phyloP scores from a whole-genome alignment of 2,113 vertebrate genomes.

The Glaucidium brasilianum region DNA sequence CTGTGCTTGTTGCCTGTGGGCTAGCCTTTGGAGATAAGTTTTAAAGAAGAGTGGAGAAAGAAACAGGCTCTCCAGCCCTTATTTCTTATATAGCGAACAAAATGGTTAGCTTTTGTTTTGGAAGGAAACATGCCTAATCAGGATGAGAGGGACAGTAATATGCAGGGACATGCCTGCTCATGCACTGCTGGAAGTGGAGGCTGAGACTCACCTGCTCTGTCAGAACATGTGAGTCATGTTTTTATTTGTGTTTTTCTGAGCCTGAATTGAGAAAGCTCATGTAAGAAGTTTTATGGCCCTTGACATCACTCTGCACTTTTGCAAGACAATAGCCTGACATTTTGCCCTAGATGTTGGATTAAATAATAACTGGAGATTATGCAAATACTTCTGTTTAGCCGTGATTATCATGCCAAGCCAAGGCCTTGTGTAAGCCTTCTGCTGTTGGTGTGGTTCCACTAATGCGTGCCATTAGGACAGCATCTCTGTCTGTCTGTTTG shows the following conservation, averaged over 20 bases:
- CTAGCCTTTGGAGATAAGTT: not conserved
- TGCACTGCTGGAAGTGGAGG: not conserved
- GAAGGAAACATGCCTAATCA: not conserved
- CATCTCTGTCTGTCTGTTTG: not conserved
- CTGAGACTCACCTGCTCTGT: not conserved
- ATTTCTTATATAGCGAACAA: not conserved
- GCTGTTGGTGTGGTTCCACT: not conserved
- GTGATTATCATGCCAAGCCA: not conserved
- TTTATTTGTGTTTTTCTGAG: conserved; percentile 15
- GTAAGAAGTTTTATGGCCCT: not conserved
- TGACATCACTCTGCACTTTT: not conserved
- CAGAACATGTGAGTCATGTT: not conserved
- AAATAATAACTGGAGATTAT: conserved; percentile 23
- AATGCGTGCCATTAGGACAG: not conserved
- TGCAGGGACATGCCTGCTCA: not conserved
- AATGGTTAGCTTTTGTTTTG: not conserved
- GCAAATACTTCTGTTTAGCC: not conserved
- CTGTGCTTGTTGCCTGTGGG: not conserved
- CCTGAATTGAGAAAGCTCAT: not conserved
- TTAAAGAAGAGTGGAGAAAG: not conserved
- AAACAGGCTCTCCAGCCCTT: not conserved
- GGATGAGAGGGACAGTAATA: not conserved
- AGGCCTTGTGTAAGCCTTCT: not conserved
- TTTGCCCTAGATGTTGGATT: not conserved
- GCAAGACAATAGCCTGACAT: conserved; percentile 8